Percentiles rank a stretch among this genome's conserved stretches.
These are phyloP conservation scores for Sphaerophoria rueppellii DNA, from an alignment of 2,888 invertebrate species.

Conservation along the genomic window DNA sequence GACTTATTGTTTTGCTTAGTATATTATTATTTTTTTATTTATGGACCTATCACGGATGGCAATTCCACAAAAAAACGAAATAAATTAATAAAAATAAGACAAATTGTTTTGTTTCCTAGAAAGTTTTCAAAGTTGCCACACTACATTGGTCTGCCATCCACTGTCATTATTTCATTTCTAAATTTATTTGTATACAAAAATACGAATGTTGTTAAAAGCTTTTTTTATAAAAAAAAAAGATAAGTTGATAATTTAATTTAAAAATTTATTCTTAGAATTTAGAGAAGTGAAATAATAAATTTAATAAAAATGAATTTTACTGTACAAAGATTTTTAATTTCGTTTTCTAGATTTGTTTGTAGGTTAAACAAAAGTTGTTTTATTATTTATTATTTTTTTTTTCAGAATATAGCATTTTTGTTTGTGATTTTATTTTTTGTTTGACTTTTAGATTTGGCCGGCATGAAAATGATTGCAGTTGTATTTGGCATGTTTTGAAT, in stretches of 20 bases:
- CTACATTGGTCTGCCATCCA: too few relatives aligned
- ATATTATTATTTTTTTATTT: slow-evolving; percentile 66
- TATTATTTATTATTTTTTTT: slow-evolving; percentile 3
- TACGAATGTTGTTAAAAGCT: slow-evolving; percentile 75
- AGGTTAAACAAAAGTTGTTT: not conserved
- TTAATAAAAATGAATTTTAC: slow-evolving; percentile 69
- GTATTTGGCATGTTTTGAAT: slow-evolving; percentile 44
- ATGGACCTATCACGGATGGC: too few relatives aligned
- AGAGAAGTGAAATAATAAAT: slow-evolving; percentile 61
- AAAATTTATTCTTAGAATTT: slow-evolving; percentile 58
- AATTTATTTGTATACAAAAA: slow-evolving; percentile 74
- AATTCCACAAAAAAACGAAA: too few relatives aligned
- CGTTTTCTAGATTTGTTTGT: slow-evolving; percentile 45
- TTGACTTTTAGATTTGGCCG: slow-evolving; percentile 37
- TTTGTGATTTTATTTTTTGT: slow-evolving; percentile 25
- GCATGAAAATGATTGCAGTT: slow-evolving; percentile 54
- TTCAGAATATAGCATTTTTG: slow-evolving; percentile 4
- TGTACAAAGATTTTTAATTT: slow-evolving; percentile 49
- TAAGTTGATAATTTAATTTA: slow-evolving; percentile 64
- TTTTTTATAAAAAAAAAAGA: slow-evolving; percentile 58
- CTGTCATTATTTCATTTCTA: slow-evolving; percentile 75
- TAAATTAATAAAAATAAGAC: slow-evolving; percentile 34
- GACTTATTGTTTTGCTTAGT: slow-evolving; percentile 47
- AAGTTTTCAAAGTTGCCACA: too few relatives aligned
- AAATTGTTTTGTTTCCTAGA: too few relatives aligned